Evolutionary conservation across 2,113 vertebrate species (phyloP), one percentile per base, ranked within the genome.

Genomic region (Apteryx mantelli): DNA sequence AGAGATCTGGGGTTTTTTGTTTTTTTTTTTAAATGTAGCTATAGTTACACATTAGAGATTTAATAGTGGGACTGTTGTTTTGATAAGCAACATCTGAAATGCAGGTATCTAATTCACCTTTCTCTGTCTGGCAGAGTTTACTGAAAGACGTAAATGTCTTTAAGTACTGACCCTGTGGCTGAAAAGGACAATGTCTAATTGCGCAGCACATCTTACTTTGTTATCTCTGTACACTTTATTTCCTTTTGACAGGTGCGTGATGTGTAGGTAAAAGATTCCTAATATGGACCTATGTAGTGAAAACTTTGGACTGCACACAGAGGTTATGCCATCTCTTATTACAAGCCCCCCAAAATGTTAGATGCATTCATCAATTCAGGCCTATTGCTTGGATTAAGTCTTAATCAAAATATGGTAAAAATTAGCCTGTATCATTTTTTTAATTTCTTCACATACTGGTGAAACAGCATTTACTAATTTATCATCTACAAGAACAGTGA

Each of bases 61-160:
- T 93, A 76, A 93, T 60, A 73, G 74, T 68, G 2, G 70, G 68
- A 78, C 63, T 91, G 90, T 88, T 89, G 86, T 87, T 82, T 70
- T 52, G 58, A 98, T 95, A 76, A 87, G 36, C 40, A 77, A 64
- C 71, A 15, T 13, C 75, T 84, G 81, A 77, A 89, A 79, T 14
- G 93, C 48, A 82, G 79, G 71, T 78, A 90, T 83, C 65, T 73
- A 50, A 70, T 89, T 89, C 44, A 81, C 91, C 40, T 55, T 80
- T 25, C 69, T 86, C 44, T 84, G 38, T 52, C 75, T 91, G 66
- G 74, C 40, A 90, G 63, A 64, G 44, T 30, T 82, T 15, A 80
- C 2, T 8, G 36, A 85, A 89, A 94, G 44, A 66, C 1, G 2
- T 55, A 82, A 82, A 66, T 3, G 26, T 46, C 63, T 89, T 38